A percentile compares a stretch with the other conserved stretches of the same genome.
Conservation (phyloP, 2,888 invertebrate species). For the Iphiclides podalirius region DNA sequence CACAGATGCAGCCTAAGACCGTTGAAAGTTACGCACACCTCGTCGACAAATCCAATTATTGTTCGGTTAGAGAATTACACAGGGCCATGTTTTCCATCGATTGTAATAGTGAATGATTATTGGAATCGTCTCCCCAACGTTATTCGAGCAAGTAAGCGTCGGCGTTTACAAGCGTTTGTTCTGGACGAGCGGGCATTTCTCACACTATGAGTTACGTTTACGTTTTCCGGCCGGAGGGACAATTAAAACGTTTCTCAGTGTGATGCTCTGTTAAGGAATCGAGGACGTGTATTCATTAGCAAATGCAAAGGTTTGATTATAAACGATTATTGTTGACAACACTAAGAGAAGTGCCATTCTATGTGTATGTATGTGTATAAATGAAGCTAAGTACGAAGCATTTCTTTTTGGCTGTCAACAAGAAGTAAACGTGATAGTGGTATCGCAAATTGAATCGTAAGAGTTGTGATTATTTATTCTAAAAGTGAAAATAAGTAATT, state of each 20-base stretch:
- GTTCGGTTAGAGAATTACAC: not conserved
- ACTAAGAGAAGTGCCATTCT: not conserved
- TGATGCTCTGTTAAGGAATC: not conserved
- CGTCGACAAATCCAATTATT: not conserved
- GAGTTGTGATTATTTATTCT: too few species aligned
- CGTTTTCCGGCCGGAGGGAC: conserved; percentile 2
- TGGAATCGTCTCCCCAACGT: not conserved
- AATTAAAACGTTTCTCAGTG: conserved; percentile 11
- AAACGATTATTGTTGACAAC: not conserved
- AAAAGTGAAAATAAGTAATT: too few species aligned
- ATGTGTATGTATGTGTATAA: not conserved
- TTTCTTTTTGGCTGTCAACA: too few species aligned
- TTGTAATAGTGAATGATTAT: conserved; percentile 4
- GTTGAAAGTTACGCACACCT: not conserved
- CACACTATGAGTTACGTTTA: conserved; percentile 2
- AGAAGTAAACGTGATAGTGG: too few species aligned
- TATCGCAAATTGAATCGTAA: too few species aligned
- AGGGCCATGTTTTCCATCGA: conserved; percentile 11
- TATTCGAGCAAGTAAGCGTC: not conserved
- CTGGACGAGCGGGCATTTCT: conserved; percentile 1
- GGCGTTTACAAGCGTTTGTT: not conserved
- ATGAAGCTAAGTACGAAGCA: too few species aligned
- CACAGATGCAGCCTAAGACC: not conserved
- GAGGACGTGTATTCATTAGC: not conserved
- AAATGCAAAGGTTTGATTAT: too few species aligned